Evolutionary conservation across 2,888 invertebrate genomes (phyloP).

Genomic region (Nowickia ferox): DNA sequence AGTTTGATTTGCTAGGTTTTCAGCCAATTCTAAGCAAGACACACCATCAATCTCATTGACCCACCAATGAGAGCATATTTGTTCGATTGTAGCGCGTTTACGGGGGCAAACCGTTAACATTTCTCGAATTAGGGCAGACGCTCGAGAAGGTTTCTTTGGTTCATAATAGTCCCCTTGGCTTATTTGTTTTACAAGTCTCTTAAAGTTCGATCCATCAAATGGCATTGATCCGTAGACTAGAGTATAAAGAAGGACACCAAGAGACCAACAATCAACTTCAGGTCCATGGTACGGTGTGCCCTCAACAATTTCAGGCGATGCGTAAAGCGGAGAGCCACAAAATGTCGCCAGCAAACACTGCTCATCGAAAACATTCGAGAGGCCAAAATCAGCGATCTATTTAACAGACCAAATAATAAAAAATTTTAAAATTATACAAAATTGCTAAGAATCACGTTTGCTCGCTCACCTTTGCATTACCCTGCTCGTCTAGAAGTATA

Average conservation of each 20-base stretch:
- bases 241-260: slow-evolving; percentile 98
- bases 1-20: slow-evolving; percentile 94
- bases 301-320: slow-evolving; percentile 98
- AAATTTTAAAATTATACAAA: background rate
- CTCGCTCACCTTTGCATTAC: slow-evolving; percentile 94
- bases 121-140: slow-evolving; percentile 95
- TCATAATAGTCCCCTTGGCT: slow-evolving; percentile 99
- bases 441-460: no score
- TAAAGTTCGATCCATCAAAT: slow-evolving; percentile 99
- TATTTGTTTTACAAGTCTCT: slow-evolving; percentile 97
- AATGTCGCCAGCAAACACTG: slow-evolving; percentile 94
- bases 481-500: slow-evolving; percentile 95
- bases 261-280: slow-evolving; percentile 97
- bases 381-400: slow-evolving; percentile 98
- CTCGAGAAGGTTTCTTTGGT: slow-evolving; percentile 96
- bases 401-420: background rate
- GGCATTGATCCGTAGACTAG: slow-evolving; percentile 99
- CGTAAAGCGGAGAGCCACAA: slow-evolving; percentile 98
- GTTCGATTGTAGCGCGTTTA: slow-evolving; percentile 95
- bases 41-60: slow-evolving; percentile 93
- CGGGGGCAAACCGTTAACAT: slow-evolving; percentile 97
- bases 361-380: slow-evolving; percentile 98
- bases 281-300: slow-evolving; percentile 98
- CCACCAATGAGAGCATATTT: slow-evolving; percentile 99
- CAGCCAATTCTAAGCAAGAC: slow-evolving; percentile 92